Evolutionary conservation across 2,888 invertebrate species (phyloP), one percentile per base, ranked within the genome.

Genomic region (Smittia sp.): DNA sequence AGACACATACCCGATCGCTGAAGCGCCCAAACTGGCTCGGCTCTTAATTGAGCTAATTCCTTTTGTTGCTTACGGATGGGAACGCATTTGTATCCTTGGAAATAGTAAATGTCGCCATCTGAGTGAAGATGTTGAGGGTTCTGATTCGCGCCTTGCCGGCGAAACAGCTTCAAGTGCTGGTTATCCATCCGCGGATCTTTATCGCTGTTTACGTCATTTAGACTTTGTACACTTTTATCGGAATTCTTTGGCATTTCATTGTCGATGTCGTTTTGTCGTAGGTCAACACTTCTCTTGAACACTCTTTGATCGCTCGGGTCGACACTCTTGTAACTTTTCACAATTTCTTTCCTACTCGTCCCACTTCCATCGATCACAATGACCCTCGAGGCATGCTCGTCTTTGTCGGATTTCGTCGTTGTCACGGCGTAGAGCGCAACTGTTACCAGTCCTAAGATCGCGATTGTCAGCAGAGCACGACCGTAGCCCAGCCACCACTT

Each of bases 381-480:
- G 39, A 67, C 3, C 39, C 20, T 67, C 32, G 39, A 67, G 9
- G 6, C 1, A 6, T 67, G 67, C 11, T 22, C 38, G 6, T 39
- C 67, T 7, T 67, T 7, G n/a, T 3, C 20, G n/a, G 15, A 15
- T 1, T 32, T 6, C n/a, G 39, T 38, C 18, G 38, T 32, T 18
- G 65, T 27, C 15, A 46, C 38, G 25, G 7, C 15, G 66, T 73
- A 74, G 7, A 75, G 52, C 2, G 20, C 63, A 39, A 75, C n/a
- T n/a, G 75, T 74, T 1, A 75, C 2, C 27, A 75, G 25, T 38
- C 74, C 74, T 9, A 75, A 69, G 54, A 74, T 39, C 18, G 66
- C 58, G 22, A 75, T 41, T 41, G 75, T 75, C 25, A 75, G 32
- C 15, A 52, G 15, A 11, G 68, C 69, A 58, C 74, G 74, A 41